Percentiles rank a stretch among this genome's conserved stretches.
These are phyloP conservation scores for Eupithecia subumbrata DNA, from an alignment of 2,888 invertebrate genomes.

Conservation along the genomic window DNA sequence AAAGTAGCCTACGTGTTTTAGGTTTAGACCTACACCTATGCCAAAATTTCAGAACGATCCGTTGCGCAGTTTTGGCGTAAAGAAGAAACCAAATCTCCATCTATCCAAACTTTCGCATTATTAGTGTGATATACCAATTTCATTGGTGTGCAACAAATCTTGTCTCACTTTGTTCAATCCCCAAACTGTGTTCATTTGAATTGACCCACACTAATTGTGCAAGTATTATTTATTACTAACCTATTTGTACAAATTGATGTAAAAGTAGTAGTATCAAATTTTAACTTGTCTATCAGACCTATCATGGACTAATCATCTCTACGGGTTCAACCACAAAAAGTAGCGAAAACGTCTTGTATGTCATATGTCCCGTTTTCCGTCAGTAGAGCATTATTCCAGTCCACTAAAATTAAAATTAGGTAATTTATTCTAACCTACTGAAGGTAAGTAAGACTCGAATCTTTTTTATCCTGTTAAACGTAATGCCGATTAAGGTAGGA, in stretches of 20 bases:
- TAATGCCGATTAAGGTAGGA: not conserved
- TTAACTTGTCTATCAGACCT: not conserved
- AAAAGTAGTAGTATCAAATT: not conserved
- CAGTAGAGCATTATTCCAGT: not conserved
- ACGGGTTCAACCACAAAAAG: not conserved
- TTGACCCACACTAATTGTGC: not conserved
- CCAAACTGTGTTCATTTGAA: not conserved
- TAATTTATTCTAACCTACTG: not conserved
- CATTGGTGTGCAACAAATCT: too few relatives aligned
- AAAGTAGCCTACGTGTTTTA: too few relatives aligned
- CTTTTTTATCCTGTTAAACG: not conserved
- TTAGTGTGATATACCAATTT: too few relatives aligned
- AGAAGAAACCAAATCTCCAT: too few relatives aligned
- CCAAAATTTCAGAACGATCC: too few relatives aligned
- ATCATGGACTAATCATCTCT: too few relatives aligned
- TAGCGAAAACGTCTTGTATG: not conserved
- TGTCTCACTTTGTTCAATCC: conserved; percentile 3
- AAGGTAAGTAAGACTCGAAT: not conserved
- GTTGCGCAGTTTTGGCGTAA: too few relatives aligned
- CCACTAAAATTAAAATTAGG: too few relatives aligned
- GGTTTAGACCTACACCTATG: too few relatives aligned
- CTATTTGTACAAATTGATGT: not conserved
- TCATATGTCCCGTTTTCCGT: not conserved
- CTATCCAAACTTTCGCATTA: too few relatives aligned
- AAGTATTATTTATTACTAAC: too few relatives aligned